Evolutionary conservation across 2,888 invertebrate genomes (phyloP), one percentile per base, ranked within the genome.

Genomic region (Lithophane socia): DNA sequence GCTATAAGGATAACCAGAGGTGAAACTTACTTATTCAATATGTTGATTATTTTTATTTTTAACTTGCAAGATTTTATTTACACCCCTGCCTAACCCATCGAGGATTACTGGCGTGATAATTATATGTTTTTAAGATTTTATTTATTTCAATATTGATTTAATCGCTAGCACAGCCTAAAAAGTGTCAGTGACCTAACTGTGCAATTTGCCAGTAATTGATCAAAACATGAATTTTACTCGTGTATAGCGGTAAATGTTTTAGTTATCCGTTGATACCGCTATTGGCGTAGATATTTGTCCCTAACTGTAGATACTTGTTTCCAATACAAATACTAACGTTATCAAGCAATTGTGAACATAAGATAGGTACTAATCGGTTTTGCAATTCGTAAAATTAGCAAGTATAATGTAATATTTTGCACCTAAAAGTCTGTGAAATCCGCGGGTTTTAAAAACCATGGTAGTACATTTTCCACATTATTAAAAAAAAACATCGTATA

Each of bases 101-200:
- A 5, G 16, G 24, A 24, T 60, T 29, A 60, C 16, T 18, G 3
- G 8, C 29, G 8, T 29, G 16, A 60, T 8, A 29, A 29, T 29
- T 29, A 13, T 24, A 8, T 29, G 13, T 58, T 7, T 24, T 16
- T 16, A 16, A 60, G 16, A 60, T 16, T 8, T 2, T 60, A 29
- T 44, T 37, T 44, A 18, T 52, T 47, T 9, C 10, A n/a, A 7
- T 7, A 77, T 67, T 52, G 2, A 79, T 49, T 58, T 76, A 16
- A 16, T 18, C 9, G 3, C 8, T 66, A 3, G 8, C 0, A 49
- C 9, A 80, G 52, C 47, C 54, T 0, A 21, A 37, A 58, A 29
- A 16, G 18, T n/a, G 54, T 69, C 42, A 56, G 8, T 66, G 61
- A 70, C 60, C 77, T 75, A 16, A 29, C 37, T 61, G 24, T 52